Evolutionary conservation across 1,140 invertebrate genomes (phyloP).

Genomic region (Ptiloglossa arizonensis): DNA sequence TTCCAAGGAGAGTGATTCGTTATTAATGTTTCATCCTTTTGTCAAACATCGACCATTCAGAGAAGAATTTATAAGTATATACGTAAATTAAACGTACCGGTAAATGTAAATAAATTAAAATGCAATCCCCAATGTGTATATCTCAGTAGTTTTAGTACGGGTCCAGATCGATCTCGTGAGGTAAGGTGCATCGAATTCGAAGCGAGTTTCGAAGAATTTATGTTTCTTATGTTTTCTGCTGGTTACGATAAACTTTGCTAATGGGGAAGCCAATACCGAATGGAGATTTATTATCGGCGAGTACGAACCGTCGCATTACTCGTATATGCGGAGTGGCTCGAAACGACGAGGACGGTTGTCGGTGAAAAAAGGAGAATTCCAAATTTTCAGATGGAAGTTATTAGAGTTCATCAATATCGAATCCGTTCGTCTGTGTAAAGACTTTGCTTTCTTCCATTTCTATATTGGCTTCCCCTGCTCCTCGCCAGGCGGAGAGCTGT

Average conservation of each 20-base stretch:
- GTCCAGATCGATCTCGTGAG: no score
- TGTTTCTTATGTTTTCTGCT: conserved; percentile 9
- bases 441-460: conserved; percentile 60
- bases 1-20: no score
- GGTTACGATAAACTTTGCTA: conserved; percentile 22
- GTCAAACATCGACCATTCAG: no score
- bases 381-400: conserved; percentile 61
- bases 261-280: conserved; percentile 14
- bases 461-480: conserved; percentile 56
- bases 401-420: conserved; percentile 62
- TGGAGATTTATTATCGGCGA: conserved; percentile 7
- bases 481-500: conserved; percentile 42
- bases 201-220: conserved; percentile 3
- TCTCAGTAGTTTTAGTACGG: no score
- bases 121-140: no score
- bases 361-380: conserved; percentile 9
- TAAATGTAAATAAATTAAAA: no score
- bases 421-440: conserved; percentile 41
- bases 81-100: no score
- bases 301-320: neutral
- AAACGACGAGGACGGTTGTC: neutral
- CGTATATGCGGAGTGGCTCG: neutral
- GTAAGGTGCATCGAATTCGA: neutral
- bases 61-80: no score
- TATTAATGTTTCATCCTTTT: no score